These are phyloP conservation scores for Caenorhabditis afra DNA, from an alignment of 2,888 invertebrate genomes.

Conservation along the genomic window DNA sequence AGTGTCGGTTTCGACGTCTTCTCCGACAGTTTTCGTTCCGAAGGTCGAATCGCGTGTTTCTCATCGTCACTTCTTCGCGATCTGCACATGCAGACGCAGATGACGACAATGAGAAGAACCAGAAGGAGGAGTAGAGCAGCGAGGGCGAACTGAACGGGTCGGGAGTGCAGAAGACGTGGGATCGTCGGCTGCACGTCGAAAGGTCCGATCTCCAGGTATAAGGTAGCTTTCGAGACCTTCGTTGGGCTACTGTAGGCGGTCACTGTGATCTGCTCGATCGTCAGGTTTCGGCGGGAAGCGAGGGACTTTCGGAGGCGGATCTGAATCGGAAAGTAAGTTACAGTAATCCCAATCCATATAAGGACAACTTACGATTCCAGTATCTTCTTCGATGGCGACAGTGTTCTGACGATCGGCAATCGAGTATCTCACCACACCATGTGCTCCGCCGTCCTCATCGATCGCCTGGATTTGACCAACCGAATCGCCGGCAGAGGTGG, in stretches of 20 bases:
- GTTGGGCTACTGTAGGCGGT: constrained; percentile 69
- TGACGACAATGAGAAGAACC: constrained; percentile 84
- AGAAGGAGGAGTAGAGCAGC: constrained; percentile 85
- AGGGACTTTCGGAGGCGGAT: constrained; percentile 59
- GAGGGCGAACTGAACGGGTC: constrained; percentile 85
- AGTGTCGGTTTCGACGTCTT: constrained; percentile 19
- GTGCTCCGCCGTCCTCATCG: constrained; percentile 66
- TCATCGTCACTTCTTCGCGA: constrained; percentile 8
- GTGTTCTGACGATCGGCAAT: constrained; percentile 49
- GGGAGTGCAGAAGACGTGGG: constrained; percentile 54
- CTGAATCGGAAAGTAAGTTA: constrained; percentile 26
- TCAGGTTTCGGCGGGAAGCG: constrained; percentile 57
- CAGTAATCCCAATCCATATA: background rate
- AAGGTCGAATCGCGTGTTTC: background rate
- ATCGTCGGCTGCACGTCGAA: constrained; percentile 83
- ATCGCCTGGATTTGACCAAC: constrained; percentile 84
- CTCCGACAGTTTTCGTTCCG: background rate
- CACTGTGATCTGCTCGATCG: constrained; percentile 71
- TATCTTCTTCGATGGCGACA: constrained; percentile 64
- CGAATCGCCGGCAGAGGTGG: constrained; percentile 84
- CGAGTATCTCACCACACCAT: constrained; percentile 61
- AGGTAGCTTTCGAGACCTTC: constrained; percentile 60
- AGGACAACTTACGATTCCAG: constrained; percentile 68
- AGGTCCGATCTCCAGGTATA: constrained; percentile 71
- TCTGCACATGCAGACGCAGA: constrained; percentile 73